phyloP scores from a whole-genome alignment of 2,797 vertebrate genomes.

The Tokudaia tokunoshimensis region DNA sequence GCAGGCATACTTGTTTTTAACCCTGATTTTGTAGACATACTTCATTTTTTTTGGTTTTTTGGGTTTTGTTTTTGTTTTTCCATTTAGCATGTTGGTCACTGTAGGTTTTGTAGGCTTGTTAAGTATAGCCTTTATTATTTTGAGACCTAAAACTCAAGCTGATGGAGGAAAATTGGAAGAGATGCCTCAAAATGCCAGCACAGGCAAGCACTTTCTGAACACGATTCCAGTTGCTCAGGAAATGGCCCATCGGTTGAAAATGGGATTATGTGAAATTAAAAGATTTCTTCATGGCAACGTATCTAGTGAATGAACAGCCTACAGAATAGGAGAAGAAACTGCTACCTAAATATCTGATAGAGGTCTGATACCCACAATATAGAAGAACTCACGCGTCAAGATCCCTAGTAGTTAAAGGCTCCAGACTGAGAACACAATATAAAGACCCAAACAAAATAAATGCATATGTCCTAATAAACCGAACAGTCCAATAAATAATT shows the following conservation, averaged over 20 bases:
- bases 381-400: not conserved
- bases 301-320: not conserved
- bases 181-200: not conserved
- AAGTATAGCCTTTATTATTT: not conserved
- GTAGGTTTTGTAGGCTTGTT: not conserved
- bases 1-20: not conserved
- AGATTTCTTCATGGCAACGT: not conserved
- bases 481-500: not conserved
- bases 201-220: not conserved
- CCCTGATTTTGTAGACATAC: not conserved
- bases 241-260: not conserved
- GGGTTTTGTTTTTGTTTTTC: not conserved
- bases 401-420: not conserved
- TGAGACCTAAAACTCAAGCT: not conserved
- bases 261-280: not conserved
- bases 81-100: not conserved
- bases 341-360: not conserved
- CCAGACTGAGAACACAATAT: not conserved
- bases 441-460: not conserved
- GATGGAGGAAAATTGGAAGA: not conserved
- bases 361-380: not conserved
- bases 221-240: not conserved
- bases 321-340: not conserved
- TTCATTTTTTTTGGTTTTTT: no score
- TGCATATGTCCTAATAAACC: not conserved